Percentiles rank a stretch among this genome's conserved stretches.
Conservation (phyloP, 2,113 vertebrate species). For the Sminthopsis crassicaudata region DNA sequence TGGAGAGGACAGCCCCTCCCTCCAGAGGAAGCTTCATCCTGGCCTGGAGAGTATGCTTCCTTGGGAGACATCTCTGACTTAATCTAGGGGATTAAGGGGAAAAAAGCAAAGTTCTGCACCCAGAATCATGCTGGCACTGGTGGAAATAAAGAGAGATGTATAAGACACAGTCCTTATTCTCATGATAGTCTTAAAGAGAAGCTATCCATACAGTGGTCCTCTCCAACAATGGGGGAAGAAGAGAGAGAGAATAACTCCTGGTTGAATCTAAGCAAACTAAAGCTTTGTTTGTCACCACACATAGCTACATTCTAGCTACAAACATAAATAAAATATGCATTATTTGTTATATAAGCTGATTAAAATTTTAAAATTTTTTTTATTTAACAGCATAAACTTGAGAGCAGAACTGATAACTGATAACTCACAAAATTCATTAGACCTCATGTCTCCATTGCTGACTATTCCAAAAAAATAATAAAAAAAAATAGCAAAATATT, state of each 20-base stretch:
- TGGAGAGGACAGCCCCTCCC: not conserved
- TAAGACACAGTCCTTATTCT: not conserved
- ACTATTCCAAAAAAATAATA: not conserved
- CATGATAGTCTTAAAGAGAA: not conserved
- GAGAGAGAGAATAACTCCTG: not conserved
- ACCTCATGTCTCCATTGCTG: not conserved
- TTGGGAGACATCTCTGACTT: not conserved
- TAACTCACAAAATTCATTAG: not conserved
- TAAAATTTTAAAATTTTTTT: not conserved
- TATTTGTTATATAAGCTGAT: not conserved
- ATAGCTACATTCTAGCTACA: not conserved
- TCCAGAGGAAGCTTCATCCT: not conserved
- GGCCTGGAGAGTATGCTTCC: not conserved
- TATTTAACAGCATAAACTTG: not conserved
- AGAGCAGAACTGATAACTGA: not conserved
- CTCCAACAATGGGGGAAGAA: not conserved
- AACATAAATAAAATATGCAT: not conserved
- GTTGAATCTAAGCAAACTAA: not conserved
- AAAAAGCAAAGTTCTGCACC: not conserved
- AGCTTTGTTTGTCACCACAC: not conserved
- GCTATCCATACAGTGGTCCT: not conserved
- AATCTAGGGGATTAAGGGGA: not conserved
- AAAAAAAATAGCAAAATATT: not conserved
- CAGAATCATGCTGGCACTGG: not conserved
- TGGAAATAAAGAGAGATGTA: not conserved